Evolutionary conservation across 2,113 vertebrate species (phyloP).

Genomic region (Theristicus caerulescens): DNA sequence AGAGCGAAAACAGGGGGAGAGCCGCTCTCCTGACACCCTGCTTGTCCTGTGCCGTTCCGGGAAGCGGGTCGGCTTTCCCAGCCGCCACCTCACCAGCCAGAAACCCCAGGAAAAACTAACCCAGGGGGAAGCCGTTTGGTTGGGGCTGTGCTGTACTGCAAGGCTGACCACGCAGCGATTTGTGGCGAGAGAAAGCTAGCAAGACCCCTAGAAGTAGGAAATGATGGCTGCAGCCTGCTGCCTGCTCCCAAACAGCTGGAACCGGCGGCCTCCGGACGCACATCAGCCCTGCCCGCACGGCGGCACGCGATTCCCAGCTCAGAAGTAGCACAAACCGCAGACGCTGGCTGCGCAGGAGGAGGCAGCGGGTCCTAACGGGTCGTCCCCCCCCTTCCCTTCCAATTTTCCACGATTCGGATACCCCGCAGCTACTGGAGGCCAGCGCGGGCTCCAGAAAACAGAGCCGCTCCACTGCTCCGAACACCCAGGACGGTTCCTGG

Average conservation of each 20-base stretch:
- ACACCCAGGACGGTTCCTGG: fast-evolving
- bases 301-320: neutral
- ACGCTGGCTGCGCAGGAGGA: neutral
- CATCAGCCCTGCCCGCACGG: fast-evolving
- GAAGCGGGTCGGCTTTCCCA: fast-evolving
- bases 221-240: neutral
- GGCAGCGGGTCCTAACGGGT: fast-evolving
- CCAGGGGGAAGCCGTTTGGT: fast-evolving
- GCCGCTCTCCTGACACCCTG: fast-evolving
- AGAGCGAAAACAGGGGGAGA: fast-evolving
- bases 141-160: fast-evolving
- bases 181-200: neutral
- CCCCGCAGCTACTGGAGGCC: neutral
- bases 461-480: fast-evolving
- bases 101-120: neutral
- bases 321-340: neutral
- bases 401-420: fast-evolving
- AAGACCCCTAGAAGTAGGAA: neutral
- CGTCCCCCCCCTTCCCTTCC: neutral
- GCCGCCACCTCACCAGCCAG: neutral
- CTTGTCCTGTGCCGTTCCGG: fast-evolving
- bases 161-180: fast-evolving
- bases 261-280: fast-evolving
- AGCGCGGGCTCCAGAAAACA: neutral
- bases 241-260: neutral